Evolutionary conservation across 2,888 invertebrate genomes (phyloP).

Genomic region (Drosophila mayaguana): DNA sequence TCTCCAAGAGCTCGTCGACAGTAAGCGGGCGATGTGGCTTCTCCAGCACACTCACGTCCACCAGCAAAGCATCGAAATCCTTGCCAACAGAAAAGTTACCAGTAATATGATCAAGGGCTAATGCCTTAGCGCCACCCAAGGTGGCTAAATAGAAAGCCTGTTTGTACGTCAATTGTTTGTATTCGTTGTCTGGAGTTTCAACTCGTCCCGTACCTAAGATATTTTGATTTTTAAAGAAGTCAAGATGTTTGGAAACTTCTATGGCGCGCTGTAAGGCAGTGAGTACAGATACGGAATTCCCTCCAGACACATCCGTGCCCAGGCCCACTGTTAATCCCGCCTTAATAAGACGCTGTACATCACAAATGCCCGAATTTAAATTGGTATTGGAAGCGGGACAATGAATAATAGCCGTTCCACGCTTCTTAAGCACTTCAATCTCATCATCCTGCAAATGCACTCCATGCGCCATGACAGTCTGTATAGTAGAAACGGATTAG

Average conservation of each 20-base stretch:
- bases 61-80: slow-evolving; percentile 93
- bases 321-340: slow-evolving; percentile 91
- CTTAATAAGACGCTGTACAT: slow-evolving; percentile 88
- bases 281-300: slow-evolving; percentile 91
- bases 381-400: slow-evolving; percentile 95
- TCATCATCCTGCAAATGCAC: slow-evolving; percentile 91
- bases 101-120: slow-evolving; percentile 89
- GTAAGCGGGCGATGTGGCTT: slow-evolving; percentile 87
- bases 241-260: slow-evolving; percentile 90
- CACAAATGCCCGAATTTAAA: slow-evolving; percentile 92
- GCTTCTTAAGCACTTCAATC: slow-evolving; percentile 87
- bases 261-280: slow-evolving; percentile 91
- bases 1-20: slow-evolving; percentile 88
- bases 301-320: slow-evolving; percentile 95
- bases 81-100: slow-evolving; percentile 94
- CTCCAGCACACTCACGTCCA: slow-evolving; percentile 88
- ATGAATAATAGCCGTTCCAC: slow-evolving; percentile 91
- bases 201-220: slow-evolving; percentile 75
- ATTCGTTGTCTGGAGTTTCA: slow-evolving; percentile 46
- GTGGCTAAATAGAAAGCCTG: slow-evolving; percentile 95
- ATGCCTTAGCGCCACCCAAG: slow-evolving; percentile 92
- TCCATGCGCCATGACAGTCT: slow-evolving; percentile 93
- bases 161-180: slow-evolving; percentile 88
- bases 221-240: slow-evolving; percentile 85
- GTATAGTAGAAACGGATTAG: background rate